Evolutionary conservation across 1,140 invertebrate genomes (phyloP).

Genomic region (Zaprionus camerounensis): DNA sequence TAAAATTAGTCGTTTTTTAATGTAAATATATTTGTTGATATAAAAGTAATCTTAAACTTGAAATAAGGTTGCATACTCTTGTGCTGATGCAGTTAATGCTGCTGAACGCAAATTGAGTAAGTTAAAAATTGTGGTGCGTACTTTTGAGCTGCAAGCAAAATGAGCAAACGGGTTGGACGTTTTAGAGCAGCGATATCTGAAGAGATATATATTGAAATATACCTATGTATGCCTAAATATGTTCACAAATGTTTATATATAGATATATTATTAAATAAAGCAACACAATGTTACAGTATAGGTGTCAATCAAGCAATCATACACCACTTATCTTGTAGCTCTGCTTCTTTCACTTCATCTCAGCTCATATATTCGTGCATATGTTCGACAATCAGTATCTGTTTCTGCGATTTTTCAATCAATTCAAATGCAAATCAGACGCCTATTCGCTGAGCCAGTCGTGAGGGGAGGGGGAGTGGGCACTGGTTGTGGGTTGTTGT

Average conservation of each 20-base stretch:
- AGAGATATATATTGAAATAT: too few species aligned
- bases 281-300: background rate
- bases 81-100: background rate
- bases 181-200: background rate
- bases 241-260: too few species aligned
- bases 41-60: background rate
- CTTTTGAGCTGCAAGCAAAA: background rate
- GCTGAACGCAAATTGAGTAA: constrained; percentile 1
- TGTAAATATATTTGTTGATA: too few species aligned
- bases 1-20: too few species aligned
- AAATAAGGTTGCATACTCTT: constrained; percentile 32
- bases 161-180: background rate
- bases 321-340: background rate
- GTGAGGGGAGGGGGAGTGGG: background rate
- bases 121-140: background rate
- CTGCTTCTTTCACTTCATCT: background rate
- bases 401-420: constrained; percentile 22
- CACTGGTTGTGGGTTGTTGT: constrained; percentile 1
- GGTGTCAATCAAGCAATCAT: background rate
- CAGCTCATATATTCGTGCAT: background rate
- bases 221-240: too few species aligned
- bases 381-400: constrained; percentile 4
- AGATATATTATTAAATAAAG: too few species aligned
- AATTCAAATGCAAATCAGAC: constrained; percentile 39
- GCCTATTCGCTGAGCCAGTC: constrained; percentile 8